These are phyloP conservation scores for Mastacembelus armatus DNA, from an alignment of 2,797 vertebrate genomes.

Conservation along the genomic window DNA sequence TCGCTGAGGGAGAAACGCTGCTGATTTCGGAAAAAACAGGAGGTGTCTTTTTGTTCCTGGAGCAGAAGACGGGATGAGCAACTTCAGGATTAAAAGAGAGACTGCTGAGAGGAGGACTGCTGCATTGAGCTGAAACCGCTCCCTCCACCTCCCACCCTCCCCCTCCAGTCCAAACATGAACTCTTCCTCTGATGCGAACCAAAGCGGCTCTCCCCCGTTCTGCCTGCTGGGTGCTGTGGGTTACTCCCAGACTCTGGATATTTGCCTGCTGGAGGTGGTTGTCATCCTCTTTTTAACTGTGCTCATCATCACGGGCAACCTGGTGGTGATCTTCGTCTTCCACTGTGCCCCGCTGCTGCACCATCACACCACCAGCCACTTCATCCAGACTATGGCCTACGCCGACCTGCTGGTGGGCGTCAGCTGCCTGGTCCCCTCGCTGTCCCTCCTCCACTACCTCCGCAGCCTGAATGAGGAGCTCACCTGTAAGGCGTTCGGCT, in stretches of 20 bases:
- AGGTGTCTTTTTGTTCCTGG: conserved; percentile 10
- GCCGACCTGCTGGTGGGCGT: conserved; percentile 95
- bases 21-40: conserved; percentile 36
- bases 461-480: conserved; percentile 88
- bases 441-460: conserved; percentile 90
- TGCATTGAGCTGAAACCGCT: conserved; percentile 42
- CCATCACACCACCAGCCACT: conserved; percentile 95
- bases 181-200: conserved; percentile 81
- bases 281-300: conserved; percentile 93
- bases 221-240: conserved; percentile 89
- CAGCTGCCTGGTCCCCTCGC: conserved; percentile 93
- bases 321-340: conserved; percentile 96
- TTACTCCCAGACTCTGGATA: conserved; percentile 87
- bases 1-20: conserved; percentile 22
- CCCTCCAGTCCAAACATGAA: conserved; percentile 68
- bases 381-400: conserved; percentile 97
- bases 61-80: background rate
- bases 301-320: conserved; percentile 93
- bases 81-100: conserved; percentile 20
- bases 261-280: conserved; percentile 92
- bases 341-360: conserved; percentile 96
- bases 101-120: conserved; percentile 22
- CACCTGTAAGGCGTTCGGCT: conserved; percentile 92
- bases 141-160: background rate
- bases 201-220: conserved; percentile 84